Evolutionary conservation across 2,888 invertebrate genomes (phyloP), one percentile per base, ranked within the genome.

Genomic region (Pachycephus smyrnensis): DNA sequence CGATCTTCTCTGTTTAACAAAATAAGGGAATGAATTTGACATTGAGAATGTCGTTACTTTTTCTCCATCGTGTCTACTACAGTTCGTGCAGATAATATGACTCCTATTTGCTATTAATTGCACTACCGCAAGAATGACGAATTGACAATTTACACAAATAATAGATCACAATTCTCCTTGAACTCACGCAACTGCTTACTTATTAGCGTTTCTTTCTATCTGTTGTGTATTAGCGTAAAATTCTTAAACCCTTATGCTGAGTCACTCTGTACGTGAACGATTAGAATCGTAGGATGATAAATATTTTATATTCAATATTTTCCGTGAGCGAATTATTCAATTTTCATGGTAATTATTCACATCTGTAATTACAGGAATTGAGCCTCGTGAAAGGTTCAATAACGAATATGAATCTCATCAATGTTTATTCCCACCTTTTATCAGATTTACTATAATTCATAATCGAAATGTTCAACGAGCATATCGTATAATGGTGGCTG

Each of bases 1-100:
- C 78, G 84, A 85, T 82, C 82, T 69, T 76, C 75, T 80, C 75
- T 76, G 81, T 81, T 78, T 74, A 74, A 77, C 68, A 55, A 55
- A 55, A 55, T 55, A 23, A 9, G 1, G 23, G 0, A 55, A 55
- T 55, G 9, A 55, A 23, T 55, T 55, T 23, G 55, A 55, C 23
- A 55, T 55, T 55, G 23, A 9, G 55, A 23, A 55, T 23, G 23
- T 9, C 9, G 9, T 23, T 23, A 55, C 55, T 23, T 35, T 35
- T 23, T 23, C 23, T 9, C 9, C 55, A 23, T 55, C 23, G 23
- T 23, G 55, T 55, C 23, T 23, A 9, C 23, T 55, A 23, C 9
- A 23, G 9, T 55, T 55, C 55, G 55, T 23, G 55, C 23, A 9
- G 23, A 55, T 11, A 55, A 55, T 55, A 9, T 23, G 55, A 55